Base-by-base conservation (phyloP, 1,140 invertebrate species). In the Pseudomyrmex concolor region DNA sequence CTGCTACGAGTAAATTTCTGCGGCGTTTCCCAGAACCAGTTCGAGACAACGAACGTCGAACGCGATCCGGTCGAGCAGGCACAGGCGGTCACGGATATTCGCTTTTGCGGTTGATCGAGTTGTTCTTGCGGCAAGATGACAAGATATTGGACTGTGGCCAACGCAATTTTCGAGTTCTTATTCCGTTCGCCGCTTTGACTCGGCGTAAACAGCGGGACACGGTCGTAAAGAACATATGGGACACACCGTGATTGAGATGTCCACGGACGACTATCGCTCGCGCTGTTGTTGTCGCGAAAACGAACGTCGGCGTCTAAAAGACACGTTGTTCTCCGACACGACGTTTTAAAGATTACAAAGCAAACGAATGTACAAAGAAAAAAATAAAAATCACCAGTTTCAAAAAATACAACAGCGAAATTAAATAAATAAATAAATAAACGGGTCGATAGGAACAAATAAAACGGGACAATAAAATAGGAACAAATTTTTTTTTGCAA, bases 1-100 rank as follows among this genome's bases (percentile, higher is more conserved):
- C 85, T 84, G 85, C 74, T 74, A 43, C 68, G 85, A 84, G 67
- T 84, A 87, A 86, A 73, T 86, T 87, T 72, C 34, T 60, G 55
- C 59, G 54, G 8, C 60, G 62, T 57, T 82, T 72, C 77, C 51
- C 84, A 12, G 50, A 10, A 25, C 48, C n/a, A 12, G 22, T 34
- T 17, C 17, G 48, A 22, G 43, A 43, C 25, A 60, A 51, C 17
- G n/a, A 48, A 76, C 73, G 43, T 76, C 45, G 22, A 12, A 19
- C 13, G 50, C 13, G 15, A 34, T 34, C 4, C 34, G 34, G 34
- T 34, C 34, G 34, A 34, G 3, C 34, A 7, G 59, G 43, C 48
- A 43, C 15, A n/a, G 34, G 63, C 34, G 45, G 76, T 78, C 76
- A 70, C 66, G 50, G 64, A 59, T 78, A 34, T 3, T 54, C 54